A percentile compares a stretch with the other conserved stretches of the same genome.
Evolutionary conservation across 2,797 vertebrate genomes (phyloP).

Genomic region (Halcyon badia): DNA sequence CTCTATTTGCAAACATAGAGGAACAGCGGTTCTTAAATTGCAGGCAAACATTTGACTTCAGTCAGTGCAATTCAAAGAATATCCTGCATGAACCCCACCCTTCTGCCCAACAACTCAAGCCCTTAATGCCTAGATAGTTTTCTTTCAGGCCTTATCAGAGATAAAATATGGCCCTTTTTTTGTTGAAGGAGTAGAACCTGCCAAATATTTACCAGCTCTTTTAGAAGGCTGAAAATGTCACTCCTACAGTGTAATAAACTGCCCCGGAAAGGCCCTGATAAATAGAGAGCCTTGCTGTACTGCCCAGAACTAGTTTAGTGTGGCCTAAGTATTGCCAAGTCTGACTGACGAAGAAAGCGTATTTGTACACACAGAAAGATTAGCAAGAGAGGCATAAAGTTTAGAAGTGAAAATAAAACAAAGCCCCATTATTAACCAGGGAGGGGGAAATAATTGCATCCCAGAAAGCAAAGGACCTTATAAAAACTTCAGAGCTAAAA

Average conservation of each 20-base stretch:
- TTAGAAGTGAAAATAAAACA: constrained; percentile 64
- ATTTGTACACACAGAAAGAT: constrained; percentile 61
- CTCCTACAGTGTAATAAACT: constrained; percentile 52
- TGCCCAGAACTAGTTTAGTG: constrained; percentile 56
- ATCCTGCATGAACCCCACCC: constrained; percentile 41
- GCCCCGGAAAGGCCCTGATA: constrained; percentile 37
- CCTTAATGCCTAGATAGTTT: constrained; percentile 50
- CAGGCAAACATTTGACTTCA: constrained; percentile 59
- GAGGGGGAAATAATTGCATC: constrained; percentile 22
- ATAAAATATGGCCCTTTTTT: constrained; percentile 34
- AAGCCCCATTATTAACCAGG: constrained; percentile 16
- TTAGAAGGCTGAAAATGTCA: constrained; percentile 61
- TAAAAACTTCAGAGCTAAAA: constrained; percentile 33
- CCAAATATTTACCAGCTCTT: constrained; percentile 78
- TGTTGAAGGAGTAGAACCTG: constrained; percentile 42
- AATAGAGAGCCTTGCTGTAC: constrained; percentile 19
- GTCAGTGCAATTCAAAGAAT: constrained; percentile 45
- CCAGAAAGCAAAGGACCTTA: constrained; percentile 18
- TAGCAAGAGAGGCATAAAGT: constrained; percentile 60
- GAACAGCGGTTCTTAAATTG: constrained; percentile 42
- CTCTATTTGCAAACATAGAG: constrained; percentile 46
- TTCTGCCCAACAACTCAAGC: constrained; percentile 15
- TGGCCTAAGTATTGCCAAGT: constrained; percentile 33
- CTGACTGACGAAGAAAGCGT: constrained; percentile 41
- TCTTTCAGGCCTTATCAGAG: constrained; percentile 67